Conservation (phyloP, 2,113 vertebrate genomes). For the Camelus dromedarius region DNA sequence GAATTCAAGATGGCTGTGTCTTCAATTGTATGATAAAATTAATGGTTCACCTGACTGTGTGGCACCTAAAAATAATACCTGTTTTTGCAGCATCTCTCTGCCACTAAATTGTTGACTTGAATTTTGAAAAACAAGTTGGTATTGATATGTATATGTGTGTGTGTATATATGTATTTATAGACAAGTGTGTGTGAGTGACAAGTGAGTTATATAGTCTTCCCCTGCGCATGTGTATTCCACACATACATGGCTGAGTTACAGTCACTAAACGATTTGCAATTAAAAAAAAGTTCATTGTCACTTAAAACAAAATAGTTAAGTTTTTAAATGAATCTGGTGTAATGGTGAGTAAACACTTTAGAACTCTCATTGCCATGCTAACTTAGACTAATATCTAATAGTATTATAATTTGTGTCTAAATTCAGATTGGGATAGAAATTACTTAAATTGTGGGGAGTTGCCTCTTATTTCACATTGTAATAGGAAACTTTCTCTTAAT, state of each 20-base stretch:
- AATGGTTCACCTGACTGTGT: constrained; percentile 84
- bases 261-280: constrained; percentile 88
- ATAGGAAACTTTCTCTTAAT: constrained; percentile 48
- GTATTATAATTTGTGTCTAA: constrained; percentile 75
- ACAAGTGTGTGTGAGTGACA: constrained; percentile 86
- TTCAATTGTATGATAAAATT: constrained; percentile 85
- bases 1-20: constrained; percentile 85
- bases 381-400: constrained; percentile 68
- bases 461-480: constrained; percentile 16
- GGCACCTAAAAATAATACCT: constrained; percentile 84
- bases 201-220: constrained; percentile 87
- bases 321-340: constrained; percentile 85
- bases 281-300: constrained; percentile 83
- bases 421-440: constrained; percentile 62
- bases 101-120: constrained; percentile 90
- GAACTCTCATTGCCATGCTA: constrained; percentile 58
- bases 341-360: constrained; percentile 73
- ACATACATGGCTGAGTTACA: constrained; percentile 86
- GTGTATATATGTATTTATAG: constrained; percentile 91
- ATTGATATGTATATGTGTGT: constrained; percentile 90
- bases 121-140: constrained; percentile 87
- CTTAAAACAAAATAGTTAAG: constrained; percentile 85
- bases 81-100: constrained; percentile 87
- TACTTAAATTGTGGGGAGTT: constrained; percentile 56
- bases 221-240: constrained; percentile 87